phyloP scores from a whole-genome alignment of 2,113 vertebrate genomes.

The Siniperca chuatsi region DNA sequence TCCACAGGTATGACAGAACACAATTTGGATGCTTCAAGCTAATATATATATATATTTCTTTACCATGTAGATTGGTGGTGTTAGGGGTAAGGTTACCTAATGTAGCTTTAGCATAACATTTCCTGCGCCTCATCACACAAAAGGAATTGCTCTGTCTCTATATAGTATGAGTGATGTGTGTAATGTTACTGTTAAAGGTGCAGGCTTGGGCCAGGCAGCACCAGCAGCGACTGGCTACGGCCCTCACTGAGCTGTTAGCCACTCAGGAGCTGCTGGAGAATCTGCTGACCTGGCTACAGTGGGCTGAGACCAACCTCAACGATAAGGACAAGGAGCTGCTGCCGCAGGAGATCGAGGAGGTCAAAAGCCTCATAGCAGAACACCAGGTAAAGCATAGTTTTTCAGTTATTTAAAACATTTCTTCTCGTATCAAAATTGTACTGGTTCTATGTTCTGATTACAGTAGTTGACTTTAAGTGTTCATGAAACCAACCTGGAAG shows the following conservation, averaged over 20 bases:
- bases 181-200: constrained; percentile 83
- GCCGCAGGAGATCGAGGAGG: constrained; percentile 94
- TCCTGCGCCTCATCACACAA: neutral
- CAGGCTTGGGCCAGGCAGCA: constrained; percentile 96
- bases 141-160: neutral
- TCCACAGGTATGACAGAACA: constrained; percentile 14
- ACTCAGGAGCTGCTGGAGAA: constrained; percentile 94
- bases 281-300: constrained; percentile 94
- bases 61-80: too few species aligned
- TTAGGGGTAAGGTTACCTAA: neutral
- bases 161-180: neutral
- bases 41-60: neutral
- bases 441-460: neutral
- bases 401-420: neutral
- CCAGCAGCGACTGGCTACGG: constrained; percentile 92
- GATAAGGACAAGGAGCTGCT: constrained; percentile 93
- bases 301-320: constrained; percentile 93
- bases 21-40: neutral
- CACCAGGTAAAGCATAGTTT: constrained; percentile 89
- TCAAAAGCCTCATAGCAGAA: constrained; percentile 95
- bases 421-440: neutral
- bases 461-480: neutral
- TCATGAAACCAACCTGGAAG: neutral
- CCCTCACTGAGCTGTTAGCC: constrained; percentile 90
- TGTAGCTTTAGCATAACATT: neutral